Base-by-base conservation (phyloP, 2,888 invertebrate species). In the Eupithecia insigniata region DNA sequence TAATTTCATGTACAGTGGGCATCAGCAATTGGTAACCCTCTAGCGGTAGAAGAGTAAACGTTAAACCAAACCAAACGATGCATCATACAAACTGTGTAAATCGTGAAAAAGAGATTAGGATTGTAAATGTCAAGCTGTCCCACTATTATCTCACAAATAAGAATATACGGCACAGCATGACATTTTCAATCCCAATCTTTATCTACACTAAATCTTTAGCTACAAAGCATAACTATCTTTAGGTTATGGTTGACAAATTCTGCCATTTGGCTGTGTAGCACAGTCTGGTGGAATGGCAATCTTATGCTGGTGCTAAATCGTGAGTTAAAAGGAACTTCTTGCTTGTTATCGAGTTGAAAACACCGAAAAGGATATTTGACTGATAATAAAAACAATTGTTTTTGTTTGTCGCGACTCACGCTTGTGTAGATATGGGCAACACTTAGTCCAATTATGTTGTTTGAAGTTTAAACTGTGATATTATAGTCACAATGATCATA, bases 401-500 rank as follows among this genome's bases (percentile, higher is more conserved):
- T 51, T 10, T 8, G n/a, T n/a, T 7, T n/a, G 8, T 16, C 39
- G 3, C 10, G 46, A n/a, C 46, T n/a, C 51, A 51, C 22, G 51
- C 22, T 51, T 16, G 39, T 39, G 39, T 39, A 22, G 22, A 22
- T 6, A 58, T 18, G 26, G 60, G 7, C 30, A 60, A 18, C 2
- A 30, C 18, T 62, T 34, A 34, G 62, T 34, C 30, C 12, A 62
- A 22, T 62, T 62, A 22, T 70, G 43, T 70, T 69, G 39, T 68
- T 64, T 68, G 46, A 70, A 72, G 51, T 36, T 71, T 61, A 36
- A 70, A 76, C 71, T 76, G 77, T 77, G 76, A 77, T 78, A 77
- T 73, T 77, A 73, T 67, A 72, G 68, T 73, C 78, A 75, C 69
- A 60, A 70, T 26, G 26, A 69, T 55, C n/a, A 62, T 66, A 32